Percentiles rank a stretch among this genome's conserved stretches.
Evolutionary conservation across 2,888 invertebrate genomes (phyloP).

Genomic region (Pristionchus fissidentatus): DNA sequence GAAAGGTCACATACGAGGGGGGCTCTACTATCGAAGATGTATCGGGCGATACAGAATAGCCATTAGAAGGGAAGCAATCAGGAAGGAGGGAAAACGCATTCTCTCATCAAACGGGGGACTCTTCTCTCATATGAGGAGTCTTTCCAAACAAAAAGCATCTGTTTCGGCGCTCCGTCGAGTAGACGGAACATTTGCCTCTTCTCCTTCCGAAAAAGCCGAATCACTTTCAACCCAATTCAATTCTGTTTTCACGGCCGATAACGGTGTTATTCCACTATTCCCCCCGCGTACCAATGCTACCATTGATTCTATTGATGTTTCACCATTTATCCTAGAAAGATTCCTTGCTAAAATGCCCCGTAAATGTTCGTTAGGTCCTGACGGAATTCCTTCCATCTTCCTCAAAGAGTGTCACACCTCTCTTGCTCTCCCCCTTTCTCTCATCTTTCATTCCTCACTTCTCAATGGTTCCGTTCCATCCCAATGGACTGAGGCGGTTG

Average conservation of each 20-base stretch:
- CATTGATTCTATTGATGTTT: no score
- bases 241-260: background rate
- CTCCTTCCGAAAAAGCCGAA: background rate
- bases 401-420: background rate
- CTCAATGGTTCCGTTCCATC: no score
- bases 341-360: no score
- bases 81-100: slow-evolving; percentile 8
- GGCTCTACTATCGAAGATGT: no score
- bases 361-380: background rate
- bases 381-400: background rate
- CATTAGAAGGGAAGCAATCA: background rate
- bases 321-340: no score
- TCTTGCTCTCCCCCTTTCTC: background rate
- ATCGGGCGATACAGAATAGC: no score
- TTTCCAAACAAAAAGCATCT: background rate
- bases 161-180: background rate
- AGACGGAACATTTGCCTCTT: background rate
- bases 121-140: background rate
- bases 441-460: no score
- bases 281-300: background rate
- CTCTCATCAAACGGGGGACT: background rate
- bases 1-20: no score
- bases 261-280: background rate
- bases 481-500: no score
- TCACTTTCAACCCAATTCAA: background rate